Percentiles rank a stretch among this genome's conserved stretches.
These are phyloP conservation scores for Zophobas atratus DNA, from an alignment of 1,140 invertebrate species.

Conservation along the genomic window DNA sequence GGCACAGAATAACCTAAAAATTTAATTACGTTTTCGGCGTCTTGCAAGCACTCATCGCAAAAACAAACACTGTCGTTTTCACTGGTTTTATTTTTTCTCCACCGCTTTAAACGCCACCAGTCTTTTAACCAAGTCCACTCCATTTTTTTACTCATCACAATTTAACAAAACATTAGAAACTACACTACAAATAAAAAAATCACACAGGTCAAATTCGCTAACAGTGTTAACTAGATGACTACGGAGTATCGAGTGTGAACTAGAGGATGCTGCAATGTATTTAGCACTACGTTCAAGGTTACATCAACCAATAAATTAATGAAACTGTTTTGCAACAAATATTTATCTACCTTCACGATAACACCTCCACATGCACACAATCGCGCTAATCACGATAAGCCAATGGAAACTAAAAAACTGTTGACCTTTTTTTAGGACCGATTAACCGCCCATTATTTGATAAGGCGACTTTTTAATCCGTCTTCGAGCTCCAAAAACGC, in stretches of 20 bases:
- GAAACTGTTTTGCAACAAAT: conserved; percentile 41
- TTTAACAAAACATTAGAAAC: conserved; percentile 40
- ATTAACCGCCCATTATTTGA: conserved; percentile 9
- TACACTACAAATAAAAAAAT: conserved; percentile 20
- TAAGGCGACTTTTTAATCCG: background rate
- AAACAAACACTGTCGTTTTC: conserved; percentile 77
- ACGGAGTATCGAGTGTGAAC: conserved; percentile 11
- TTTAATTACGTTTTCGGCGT: conserved; percentile 50
- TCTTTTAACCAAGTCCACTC: conserved; percentile 84
- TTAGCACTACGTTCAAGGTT: conserved; percentile 27
- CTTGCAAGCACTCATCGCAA: conserved; percentile 81
- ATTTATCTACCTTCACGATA: conserved; percentile 26
- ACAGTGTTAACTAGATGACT: background rate
- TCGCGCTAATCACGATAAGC: conserved; percentile 13
- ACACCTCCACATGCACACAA: background rate
- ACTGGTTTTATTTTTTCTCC: conserved; percentile 73
- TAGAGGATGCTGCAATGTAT: conserved; percentile 23
- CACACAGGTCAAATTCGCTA: conserved; percentile 12
- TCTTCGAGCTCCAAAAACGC: background rate
- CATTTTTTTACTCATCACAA: conserved; percentile 68
- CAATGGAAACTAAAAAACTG: background rate
- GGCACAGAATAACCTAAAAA: background rate
- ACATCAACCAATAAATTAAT: conserved; percentile 17
- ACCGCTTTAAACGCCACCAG: conserved; percentile 82
- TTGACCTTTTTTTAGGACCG: background rate